phyloP scores from a whole-genome alignment of 1,140 invertebrate species.

The Micrasema longulum region DNA sequence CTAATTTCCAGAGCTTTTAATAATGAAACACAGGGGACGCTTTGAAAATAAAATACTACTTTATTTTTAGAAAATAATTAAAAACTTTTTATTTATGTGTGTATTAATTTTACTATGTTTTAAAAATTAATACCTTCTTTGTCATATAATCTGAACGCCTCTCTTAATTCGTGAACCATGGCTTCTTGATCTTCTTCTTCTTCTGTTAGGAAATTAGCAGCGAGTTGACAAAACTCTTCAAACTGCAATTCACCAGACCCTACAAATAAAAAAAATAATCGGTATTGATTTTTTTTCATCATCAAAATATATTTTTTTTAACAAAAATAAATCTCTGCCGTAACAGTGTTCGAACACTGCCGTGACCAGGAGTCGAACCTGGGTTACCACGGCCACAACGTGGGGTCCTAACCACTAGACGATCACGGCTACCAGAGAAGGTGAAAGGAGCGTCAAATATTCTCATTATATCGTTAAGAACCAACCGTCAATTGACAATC shows the following conservation, averaged over 20 bases:
- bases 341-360: constrained; percentile 62
- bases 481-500: too few relatives aligned
- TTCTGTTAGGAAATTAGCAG: constrained; percentile 72
- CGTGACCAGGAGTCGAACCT: constrained; percentile 89
- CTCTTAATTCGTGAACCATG: constrained; percentile 79
- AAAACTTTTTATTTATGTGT: neutral
- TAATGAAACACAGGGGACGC: too few relatives aligned
- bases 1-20: too few relatives aligned
- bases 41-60: neutral
- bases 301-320: too few relatives aligned
- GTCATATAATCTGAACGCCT: constrained; percentile 86
- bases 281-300: too few relatives aligned
- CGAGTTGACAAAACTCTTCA: constrained; percentile 70
- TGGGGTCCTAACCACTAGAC: constrained; percentile 86
- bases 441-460: neutral
- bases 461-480: neutral
- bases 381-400: constrained; percentile 90
- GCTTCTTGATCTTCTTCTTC: constrained; percentile 79
- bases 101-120: neutral
- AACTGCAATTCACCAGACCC: constrained; percentile 70
- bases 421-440: constrained; percentile 74
- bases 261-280: constrained; percentile 40
- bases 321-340: constrained; percentile 2
- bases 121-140: constrained; percentile 68
- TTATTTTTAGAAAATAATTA: neutral